Conservation (phyloP, 2,113 vertebrate genomes). For the Triplophysa rosa region DNA sequence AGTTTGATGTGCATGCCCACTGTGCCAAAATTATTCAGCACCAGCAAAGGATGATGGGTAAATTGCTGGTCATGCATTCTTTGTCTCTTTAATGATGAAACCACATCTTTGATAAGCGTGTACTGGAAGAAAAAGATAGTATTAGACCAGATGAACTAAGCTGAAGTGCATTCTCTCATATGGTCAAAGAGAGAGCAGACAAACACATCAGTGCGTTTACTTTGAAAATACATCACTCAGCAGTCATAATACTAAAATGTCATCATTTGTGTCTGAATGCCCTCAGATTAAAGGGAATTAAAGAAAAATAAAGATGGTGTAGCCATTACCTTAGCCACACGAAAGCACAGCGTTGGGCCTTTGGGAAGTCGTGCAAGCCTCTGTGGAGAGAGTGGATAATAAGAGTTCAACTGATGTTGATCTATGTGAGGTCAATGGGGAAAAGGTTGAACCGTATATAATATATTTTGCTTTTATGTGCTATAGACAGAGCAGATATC, state of each 20-base stretch:
- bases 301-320: rapidly evolving
- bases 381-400: constrained; percentile 59
- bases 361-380: constrained; percentile 87
- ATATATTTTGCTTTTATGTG: too few relatives aligned
- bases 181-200: background rate
- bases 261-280: constrained; percentile 62
- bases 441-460: too few relatives aligned
- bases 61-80: constrained; percentile 95
- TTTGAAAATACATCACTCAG: constrained; percentile 65
- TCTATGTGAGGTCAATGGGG: too few relatives aligned
- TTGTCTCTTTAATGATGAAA: constrained; percentile 87
- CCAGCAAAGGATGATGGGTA: constrained; percentile 82
- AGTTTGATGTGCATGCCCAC: constrained; percentile 90
- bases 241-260: constrained; percentile 60
- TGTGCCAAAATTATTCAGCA: constrained; percentile 87
- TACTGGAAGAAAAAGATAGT: constrained; percentile 71
- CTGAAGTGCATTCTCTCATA: background rate
- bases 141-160: background rate
- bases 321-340: constrained; percentile 77
- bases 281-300: background rate
- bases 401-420: background rate
- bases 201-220: constrained; percentile 73
- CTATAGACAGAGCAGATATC: too few relatives aligned
- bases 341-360: constrained; percentile 86
- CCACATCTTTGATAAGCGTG: constrained; percentile 82